Conservation (phyloP, 2,113 vertebrate species). For the Rynchops niger region DNA sequence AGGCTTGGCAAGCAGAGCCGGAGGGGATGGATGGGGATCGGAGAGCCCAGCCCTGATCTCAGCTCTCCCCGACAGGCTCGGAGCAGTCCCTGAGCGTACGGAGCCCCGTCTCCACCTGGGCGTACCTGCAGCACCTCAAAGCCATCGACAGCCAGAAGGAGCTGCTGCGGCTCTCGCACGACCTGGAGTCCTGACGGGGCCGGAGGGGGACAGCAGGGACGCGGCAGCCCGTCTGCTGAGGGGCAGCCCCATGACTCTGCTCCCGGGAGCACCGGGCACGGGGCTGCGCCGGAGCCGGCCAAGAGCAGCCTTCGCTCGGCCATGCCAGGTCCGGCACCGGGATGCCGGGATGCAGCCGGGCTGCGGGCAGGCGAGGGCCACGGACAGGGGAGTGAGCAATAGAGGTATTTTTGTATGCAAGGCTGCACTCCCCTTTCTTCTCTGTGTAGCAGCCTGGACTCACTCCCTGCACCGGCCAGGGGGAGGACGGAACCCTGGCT, state of each 20-base stretch:
- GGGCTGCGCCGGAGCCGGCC: neutral
- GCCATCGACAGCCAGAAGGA: conserved; percentile 92
- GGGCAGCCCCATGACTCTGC: neutral
- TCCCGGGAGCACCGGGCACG: neutral
- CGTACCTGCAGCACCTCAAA: conserved; percentile 87
- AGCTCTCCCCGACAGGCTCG: conserved; percentile 72
- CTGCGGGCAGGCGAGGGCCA: neutral
- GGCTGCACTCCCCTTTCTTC: neutral
- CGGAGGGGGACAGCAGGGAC: neutral
- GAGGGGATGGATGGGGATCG: neutral
- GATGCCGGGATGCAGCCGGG: neutral
- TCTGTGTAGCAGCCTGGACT: neutral
- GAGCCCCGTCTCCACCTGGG: conserved; percentile 78
- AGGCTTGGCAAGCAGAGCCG: neutral
- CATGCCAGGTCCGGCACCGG: accelerated
- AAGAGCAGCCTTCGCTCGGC: neutral
- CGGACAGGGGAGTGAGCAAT: neutral
- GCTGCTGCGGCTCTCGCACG: conserved; percentile 86
- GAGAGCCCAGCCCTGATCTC: neutral
- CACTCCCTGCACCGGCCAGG: neutral
- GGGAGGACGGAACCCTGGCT: neutral
- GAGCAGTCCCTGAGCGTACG: conserved; percentile 82
- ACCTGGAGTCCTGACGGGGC: conserved; percentile 76
- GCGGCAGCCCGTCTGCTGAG: neutral
- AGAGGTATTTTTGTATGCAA: conserved; percentile 27